These are phyloP conservation scores for Corapipo altera DNA, from an alignment of 2,113 vertebrate genomes.

Conservation along the genomic window DNA sequence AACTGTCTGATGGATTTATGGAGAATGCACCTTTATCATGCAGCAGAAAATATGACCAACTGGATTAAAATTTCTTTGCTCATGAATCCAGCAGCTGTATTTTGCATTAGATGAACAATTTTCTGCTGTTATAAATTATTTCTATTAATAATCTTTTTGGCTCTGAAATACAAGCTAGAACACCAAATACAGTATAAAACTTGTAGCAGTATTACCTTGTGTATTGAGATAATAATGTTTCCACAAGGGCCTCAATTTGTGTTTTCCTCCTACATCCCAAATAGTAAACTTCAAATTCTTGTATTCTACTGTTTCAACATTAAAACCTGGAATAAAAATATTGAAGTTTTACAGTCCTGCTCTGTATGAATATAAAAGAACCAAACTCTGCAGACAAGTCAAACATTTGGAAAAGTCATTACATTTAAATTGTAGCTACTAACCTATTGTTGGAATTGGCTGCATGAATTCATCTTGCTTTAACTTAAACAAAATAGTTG, in stretches of 20 bases:
- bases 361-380: neutral
- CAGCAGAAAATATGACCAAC: neutral
- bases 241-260: conserved; percentile 95
- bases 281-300: conserved; percentile 99
- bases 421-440: conserved; percentile 18
- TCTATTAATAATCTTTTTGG: neutral
- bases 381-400: neutral
- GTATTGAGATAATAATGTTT: conserved; percentile 99
- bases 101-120: neutral
- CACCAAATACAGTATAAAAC: neutral
- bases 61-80: conserved; percentile 1
- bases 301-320: conserved; percentile 98
- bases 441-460: conserved; percentile 98
- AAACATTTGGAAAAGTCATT: neutral
- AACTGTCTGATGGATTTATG: conserved; percentile 10
- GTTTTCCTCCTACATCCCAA: conserved; percentile 98
- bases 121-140: neutral
- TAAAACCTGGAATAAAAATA: conserved; percentile 82
- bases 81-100: neutral
- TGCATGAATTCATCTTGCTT: conserved; percentile 99
- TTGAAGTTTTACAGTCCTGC: neutral
- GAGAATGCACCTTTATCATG: neutral
- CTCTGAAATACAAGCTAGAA: neutral
- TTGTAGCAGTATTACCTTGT: conserved; percentile 81
- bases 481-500: conserved; percentile 97